Evolutionary conservation across 2,113 vertebrate genomes (phyloP).

Genomic region (Heterotilapia buettikoferi): DNA sequence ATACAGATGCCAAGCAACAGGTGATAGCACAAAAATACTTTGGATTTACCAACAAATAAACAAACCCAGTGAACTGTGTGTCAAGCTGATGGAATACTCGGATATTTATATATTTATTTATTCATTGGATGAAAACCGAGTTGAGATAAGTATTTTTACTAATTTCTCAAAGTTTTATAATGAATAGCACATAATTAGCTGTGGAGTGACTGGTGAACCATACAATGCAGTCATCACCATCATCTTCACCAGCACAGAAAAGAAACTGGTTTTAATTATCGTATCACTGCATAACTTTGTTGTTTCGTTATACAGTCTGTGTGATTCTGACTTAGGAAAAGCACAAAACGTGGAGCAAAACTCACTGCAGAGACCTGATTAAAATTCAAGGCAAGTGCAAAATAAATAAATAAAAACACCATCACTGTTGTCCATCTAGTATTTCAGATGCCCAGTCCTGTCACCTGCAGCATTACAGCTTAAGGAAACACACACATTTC

Average conservation of each 20-base stretch:
- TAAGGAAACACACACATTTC: background rate
- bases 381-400: background rate
- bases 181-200: background rate
- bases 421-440: background rate
- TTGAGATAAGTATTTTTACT: background rate
- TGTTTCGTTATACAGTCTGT: background rate
- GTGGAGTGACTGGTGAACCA: background rate
- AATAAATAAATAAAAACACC: background rate
- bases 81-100: background rate
- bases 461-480: background rate
- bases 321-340: background rate
- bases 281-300: background rate
- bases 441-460: background rate
- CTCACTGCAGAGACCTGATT: background rate
- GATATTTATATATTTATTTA: background rate
- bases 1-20: background rate
- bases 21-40: background rate
- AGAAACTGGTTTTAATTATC: background rate
- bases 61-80: background rate
- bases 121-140: background rate
- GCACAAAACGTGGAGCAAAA: background rate
- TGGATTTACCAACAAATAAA: conserved; percentile 4
- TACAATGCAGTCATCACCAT: background rate
- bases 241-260: background rate
- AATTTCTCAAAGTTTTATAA: background rate